Base-by-base conservation (phyloP, 2,888 invertebrate species). In the Helleia helle region DNA sequence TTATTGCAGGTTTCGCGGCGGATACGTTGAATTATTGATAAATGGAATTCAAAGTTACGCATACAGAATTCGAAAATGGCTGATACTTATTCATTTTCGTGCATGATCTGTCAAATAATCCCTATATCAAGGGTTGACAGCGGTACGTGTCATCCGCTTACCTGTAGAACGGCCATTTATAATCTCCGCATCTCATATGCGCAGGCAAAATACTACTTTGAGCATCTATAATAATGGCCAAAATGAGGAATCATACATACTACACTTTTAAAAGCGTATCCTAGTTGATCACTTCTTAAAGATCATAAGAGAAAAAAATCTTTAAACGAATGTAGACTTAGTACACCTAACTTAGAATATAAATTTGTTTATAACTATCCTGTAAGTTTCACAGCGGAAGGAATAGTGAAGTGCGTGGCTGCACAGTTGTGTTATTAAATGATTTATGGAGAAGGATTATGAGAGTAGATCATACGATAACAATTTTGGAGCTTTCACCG, bases 391-490 rank as follows among this genome's bases (percentile, higher is more conserved):
- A 51, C 47, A 51, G 69, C 79, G 84, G 81, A 83, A 83, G 81
- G 74, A 77, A 73, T 62, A 71, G 77, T 79, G 77, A 72, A 73
- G 76, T 75, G 80, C 80, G 81, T 76, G 80, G 77, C 76, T 79
- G 68, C 74, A 73, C 77, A 72, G 80, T 83, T 76, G 76, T 79
- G 83, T 81, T 83, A 84, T 83, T 81, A 83, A 81, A 83, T 83
- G 84, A 83, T 84, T 84, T 81, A 84, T 84, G 77, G 71, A 69
- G 64, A 67, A 71, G 80, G 77, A 83, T 83, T 76, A 76, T 71
- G 43, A 58, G 53, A 58, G 60, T 53, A 48, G 57, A 49, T 51
- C 6, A 49, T 48, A 51, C 54, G 63, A 52, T 54, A 55, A 58
- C 59, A 55, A 71, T 61, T 70, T 66, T 72, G 60, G 56, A 53